Percentiles rank a stretch among this genome's conserved stretches.
Conservation (phyloP, 2,113 vertebrate species). For the Eudyptes chrysolophus region DNA sequence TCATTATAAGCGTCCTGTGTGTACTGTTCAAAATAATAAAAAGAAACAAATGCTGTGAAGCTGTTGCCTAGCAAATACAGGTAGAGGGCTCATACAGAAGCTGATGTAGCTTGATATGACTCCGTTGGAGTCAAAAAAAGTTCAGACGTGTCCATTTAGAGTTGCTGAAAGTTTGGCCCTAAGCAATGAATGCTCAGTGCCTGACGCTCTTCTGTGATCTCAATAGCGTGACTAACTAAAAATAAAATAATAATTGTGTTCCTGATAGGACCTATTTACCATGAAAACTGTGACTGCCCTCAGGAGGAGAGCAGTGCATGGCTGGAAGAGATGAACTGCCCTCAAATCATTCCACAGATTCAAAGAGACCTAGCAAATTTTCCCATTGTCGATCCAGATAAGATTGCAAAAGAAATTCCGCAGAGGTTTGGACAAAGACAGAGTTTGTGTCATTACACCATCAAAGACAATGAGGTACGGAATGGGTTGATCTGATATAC, state of each 20-base stretch:
- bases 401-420: slow-evolving; percentile 87
- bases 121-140: not conserved
- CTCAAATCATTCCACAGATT: slow-evolving; percentile 86
- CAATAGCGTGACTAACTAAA: not conserved
- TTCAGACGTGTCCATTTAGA: not conserved
- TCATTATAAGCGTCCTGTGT: fast-evolving
- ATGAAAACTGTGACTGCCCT: slow-evolving; percentile 94
- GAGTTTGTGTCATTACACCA: slow-evolving; percentile 96
- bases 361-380: slow-evolving; percentile 84
- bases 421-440: slow-evolving; percentile 92
- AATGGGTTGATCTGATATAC: not conserved
- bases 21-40: not conserved
- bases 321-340: slow-evolving; percentile 89
- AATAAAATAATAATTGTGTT: not conserved
- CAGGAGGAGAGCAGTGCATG: slow-evolving; percentile 79
- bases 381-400: slow-evolving; percentile 83
- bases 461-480: slow-evolving; percentile 91
- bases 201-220: not conserved
- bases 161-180: not conserved
- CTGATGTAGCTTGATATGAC: not conserved
- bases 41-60: not conserved
- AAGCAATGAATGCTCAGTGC: not conserved
- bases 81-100: not conserved
- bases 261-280: slow-evolving; percentile 86
- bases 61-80: not conserved